Conservation (phyloP, 2,888 invertebrate genomes). For the Opisthograptis luteolata region DNA sequence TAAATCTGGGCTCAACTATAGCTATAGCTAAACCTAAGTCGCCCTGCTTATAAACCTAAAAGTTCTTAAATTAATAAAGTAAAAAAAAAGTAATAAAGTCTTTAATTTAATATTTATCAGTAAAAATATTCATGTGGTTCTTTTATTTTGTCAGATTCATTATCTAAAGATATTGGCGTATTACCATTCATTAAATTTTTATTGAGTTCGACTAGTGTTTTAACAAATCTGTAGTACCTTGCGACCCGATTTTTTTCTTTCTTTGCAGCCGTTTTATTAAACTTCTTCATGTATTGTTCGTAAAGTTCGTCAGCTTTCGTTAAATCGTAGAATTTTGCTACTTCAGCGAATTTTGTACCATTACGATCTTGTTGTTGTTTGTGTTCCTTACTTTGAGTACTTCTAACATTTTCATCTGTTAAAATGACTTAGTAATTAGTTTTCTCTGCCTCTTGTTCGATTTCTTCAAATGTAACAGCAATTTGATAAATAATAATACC, state of each 20-base stretch:
- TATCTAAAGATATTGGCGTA: conserved; percentile 34
- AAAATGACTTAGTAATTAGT: too few species aligned
- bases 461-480: too few species aligned
- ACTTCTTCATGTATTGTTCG: conserved; percentile 41
- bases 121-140: conserved; percentile 51
- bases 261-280: conserved; percentile 40
- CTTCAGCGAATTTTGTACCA: conserved; percentile 23
- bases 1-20: too few species aligned
- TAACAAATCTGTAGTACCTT: conserved; percentile 60
- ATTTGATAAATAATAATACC: too few species aligned
- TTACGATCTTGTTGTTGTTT: conserved; percentile 2
- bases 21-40: too few species aligned
- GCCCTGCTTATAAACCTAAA: too few species aligned
- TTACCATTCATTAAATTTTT: conserved; percentile 45
- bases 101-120: conserved; percentile 31
- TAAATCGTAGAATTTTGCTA: conserved; percentile 51
- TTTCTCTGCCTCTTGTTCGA: too few species aligned
- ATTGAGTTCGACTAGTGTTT: conserved; percentile 58
- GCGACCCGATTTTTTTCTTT: conserved; percentile 36
- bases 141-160: conserved; percentile 49
- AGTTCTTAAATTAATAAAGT: too few species aligned
- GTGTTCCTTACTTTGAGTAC: conserved; percentile 16
- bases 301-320: conserved; percentile 50
- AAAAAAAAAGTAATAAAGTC: too few species aligned
- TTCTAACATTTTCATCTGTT: conserved; percentile 45